Percentiles rank a stretch among this genome's conserved stretches.
Conservation (phyloP, 2,113 vertebrate genomes). For the Azemiops feae region DNA sequence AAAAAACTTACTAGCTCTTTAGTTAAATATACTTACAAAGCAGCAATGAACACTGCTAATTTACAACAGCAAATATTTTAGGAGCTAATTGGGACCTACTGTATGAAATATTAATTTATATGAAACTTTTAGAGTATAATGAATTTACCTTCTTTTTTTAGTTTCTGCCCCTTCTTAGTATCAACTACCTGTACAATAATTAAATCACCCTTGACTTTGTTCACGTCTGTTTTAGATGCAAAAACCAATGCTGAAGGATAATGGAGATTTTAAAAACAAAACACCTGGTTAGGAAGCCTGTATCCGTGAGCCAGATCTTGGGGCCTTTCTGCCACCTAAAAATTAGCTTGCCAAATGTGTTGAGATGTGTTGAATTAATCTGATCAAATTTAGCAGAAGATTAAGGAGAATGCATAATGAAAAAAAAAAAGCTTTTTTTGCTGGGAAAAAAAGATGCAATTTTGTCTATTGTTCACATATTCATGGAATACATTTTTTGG, state of each 20-base stretch:
- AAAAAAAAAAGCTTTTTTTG: too few species aligned
- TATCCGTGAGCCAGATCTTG: background rate
- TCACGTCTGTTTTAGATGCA: background rate
- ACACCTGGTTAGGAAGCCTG: background rate
- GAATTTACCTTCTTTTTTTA: background rate
- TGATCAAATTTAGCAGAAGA: background rate
- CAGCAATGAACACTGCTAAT: background rate
- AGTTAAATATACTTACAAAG: constrained; percentile 4
- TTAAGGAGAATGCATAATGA: background rate
- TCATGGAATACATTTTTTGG: background rate
- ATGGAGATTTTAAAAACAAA: background rate
- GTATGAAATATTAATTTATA: background rate
- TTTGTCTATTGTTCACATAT: background rate
- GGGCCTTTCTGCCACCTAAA: background rate
- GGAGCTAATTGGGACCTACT: background rate
- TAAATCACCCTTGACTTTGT: background rate
- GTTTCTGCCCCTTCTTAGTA: background rate
- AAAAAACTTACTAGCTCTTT: background rate
- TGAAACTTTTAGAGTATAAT: background rate
- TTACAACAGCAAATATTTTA: constrained; percentile 14
- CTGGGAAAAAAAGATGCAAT: background rate
- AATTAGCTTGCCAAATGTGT: background rate
- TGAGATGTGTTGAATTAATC: background rate
- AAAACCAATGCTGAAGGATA: background rate
- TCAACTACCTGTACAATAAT: background rate